phyloP scores from a whole-genome alignment of 2,113 vertebrate species.

The Zosterops lateralis region DNA sequence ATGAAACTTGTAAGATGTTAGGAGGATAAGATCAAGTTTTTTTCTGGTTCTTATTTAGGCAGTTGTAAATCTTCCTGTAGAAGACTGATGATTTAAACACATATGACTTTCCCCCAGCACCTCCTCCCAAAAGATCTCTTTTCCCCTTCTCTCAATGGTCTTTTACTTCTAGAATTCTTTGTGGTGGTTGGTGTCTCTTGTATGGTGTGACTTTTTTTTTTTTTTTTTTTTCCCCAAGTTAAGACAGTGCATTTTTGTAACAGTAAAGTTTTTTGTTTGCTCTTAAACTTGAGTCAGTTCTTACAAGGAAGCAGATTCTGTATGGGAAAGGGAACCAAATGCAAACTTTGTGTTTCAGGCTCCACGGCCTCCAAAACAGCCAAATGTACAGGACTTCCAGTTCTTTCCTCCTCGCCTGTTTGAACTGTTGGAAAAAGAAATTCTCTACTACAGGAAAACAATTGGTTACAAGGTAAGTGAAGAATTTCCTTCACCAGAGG shows the following conservation, averaged over 20 bases:
- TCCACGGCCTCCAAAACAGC: conserved; percentile 95
- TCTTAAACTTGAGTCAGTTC: background rate
- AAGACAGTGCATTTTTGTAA: background rate
- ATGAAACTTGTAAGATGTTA: background rate
- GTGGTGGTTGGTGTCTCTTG: background rate
- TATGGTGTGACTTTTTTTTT: background rate
- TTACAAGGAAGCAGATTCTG: background rate
- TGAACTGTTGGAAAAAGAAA: conserved; percentile 97
- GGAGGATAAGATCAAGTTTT: background rate
- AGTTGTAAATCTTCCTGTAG: background rate
- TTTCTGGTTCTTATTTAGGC: background rate
- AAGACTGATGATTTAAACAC: background rate
- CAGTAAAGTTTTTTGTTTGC: background rate
- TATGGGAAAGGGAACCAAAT: background rate
- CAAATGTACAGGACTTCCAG: conserved; percentile 98
- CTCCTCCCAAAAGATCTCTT: background rate
- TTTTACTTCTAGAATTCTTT: background rate
- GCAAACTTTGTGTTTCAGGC: conserved; percentile 75
- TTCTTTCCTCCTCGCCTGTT: conserved; percentile 97
- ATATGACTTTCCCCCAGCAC: fast-evolving
- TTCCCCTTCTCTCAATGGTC: background rate
- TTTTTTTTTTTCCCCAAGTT: background rate
- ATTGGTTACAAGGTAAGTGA: conserved; percentile 94
- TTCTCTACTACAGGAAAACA: conserved; percentile 98
- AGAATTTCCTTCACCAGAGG: background rate